Base-by-base conservation (phyloP, 2,113 vertebrate genomes). In the Gyps fulvus region DNA sequence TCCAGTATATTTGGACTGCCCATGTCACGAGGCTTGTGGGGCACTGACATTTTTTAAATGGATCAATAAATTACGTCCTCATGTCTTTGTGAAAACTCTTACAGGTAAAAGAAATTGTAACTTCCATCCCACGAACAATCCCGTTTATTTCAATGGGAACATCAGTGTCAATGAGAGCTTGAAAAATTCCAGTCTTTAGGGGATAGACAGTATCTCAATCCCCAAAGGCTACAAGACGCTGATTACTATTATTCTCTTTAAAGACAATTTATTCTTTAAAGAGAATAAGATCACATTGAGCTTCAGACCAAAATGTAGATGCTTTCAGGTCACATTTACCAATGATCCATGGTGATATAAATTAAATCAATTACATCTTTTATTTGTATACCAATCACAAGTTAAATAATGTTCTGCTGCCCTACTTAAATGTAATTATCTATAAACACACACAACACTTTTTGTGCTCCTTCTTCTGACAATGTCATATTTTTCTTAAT, bases 341-440 rank as follows among this genome's bases (percentile, higher is more conserved):
- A 83, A 21, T 50, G 83, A 96, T 62, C 80, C 73, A 93, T 77
- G 36, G 27, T 57, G 43, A 90, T 76, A 77, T 8, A 76, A 93
- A 89, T 67, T 84, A 89, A 82, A 85, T 55, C 81, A 92, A 87
- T 87, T 85, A 87, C 17, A 69, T 58, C 16, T 90, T 83, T 82
- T 78, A 83, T 90, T 95, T 94, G 54, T 73, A 88, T 13, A 85
- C 58, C 88, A 83, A 90, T 72, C 26, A 73, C 55, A 91, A 91
- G 73, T 78, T 84, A 95, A 90, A 87, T 77, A 2, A 80, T 73
- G 58, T 45, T 91, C 66, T 93, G 32, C 52, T 89, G 49, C n/a
- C 57, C 61, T 54, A 76, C 27, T 91, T 79, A 65, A 82, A 80
- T 22, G 8, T 59, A 69, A 91, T 92, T 93, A 87, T 42, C 80